Evolutionary conservation across 2,113 vertebrate genomes (phyloP), one percentile per base, ranked within the genome.

Genomic region (Cynocephalus volans): DNA sequence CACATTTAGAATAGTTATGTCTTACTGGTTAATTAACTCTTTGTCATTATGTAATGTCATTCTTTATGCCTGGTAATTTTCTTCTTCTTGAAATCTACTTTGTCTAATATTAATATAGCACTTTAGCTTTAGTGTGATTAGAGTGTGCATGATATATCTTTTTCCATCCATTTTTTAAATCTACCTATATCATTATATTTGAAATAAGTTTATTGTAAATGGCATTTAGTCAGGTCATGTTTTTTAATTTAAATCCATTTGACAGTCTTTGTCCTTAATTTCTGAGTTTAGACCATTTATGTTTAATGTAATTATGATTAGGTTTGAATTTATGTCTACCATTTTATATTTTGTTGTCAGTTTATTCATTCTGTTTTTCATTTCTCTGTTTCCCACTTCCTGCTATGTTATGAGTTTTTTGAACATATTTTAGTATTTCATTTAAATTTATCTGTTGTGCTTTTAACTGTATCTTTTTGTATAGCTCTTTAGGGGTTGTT

Each of bases 321-420:
- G 48, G 6, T 58, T 84, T 96, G 45, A 13, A 76, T 91, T 96
- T 84, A 70, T 92, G 56, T 73, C 45, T 81, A 50, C 21, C 26
- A 64, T 70, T 83, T 95, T 75, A 36, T 69, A 48, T 88, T 88
- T 87, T 83, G 11, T 77, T 92, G 48, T 45, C 12, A 90, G 45
- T 48, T 79, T 89, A 19, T 67, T 62, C 1, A 11, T 50, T 87
- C 12, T 90, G 28, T 77, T 85, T 84, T 91, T 12, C 23, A 52
- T 87, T 60, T 28, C 17, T 91, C 65, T 31, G 6, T 94, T 85
- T 83, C 15, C 41, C 45, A 93, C 84, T 90, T 91, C 17, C 31
- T 88, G 54, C 56, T n/a, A 88, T 96, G 5, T 92, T 95, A 88
- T 90, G 26, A 14, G 14, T 83, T 79, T 52, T 65, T 60, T 79